These are phyloP conservation scores for Amorpha juglandis DNA, from an alignment of 2,888 invertebrate genomes.

Conservation along the genomic window DNA sequence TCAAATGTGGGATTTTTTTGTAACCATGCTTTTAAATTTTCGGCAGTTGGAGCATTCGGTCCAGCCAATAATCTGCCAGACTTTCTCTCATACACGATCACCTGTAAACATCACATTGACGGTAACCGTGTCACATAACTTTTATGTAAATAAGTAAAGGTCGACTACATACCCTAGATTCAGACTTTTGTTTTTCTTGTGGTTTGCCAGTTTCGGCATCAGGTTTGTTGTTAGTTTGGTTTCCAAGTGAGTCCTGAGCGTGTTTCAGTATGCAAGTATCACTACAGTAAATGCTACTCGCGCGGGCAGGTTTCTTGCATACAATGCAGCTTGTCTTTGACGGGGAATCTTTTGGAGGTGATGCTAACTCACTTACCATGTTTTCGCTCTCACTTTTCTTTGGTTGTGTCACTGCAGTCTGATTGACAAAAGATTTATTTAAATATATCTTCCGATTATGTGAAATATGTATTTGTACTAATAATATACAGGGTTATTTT, in stretches of 20 bases:
- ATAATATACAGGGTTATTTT: too few relatives aligned
- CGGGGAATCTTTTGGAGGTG: constrained; percentile 47
- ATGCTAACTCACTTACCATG: constrained; percentile 35
- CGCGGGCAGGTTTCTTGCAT: constrained; percentile 90
- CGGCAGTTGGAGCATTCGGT: constrained; percentile 91
- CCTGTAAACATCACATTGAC: constrained; percentile 55
- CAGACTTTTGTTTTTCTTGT: constrained; percentile 63
- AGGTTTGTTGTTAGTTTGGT: constrained; percentile 52
- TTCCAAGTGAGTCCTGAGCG: constrained; percentile 87
- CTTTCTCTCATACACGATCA: constrained; percentile 93
- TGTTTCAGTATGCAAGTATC: constrained; percentile 94
- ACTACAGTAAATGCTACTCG: constrained; percentile 95
- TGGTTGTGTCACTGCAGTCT: constrained; percentile 43
- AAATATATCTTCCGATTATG: neutral
- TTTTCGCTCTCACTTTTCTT: constrained; percentile 48
- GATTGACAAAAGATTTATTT: constrained; percentile 19
- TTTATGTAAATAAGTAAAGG: neutral
- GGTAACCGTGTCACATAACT: neutral
- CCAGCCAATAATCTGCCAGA: constrained; percentile 90
- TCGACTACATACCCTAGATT: constrained; percentile 66
- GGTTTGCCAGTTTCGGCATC: constrained; percentile 56
- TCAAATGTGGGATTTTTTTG: constrained; percentile 94
- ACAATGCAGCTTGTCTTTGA: constrained; percentile 87
- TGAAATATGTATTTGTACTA: too few relatives aligned
- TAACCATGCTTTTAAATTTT: constrained; percentile 92